Evolutionary conservation across 2,888 invertebrate genomes (phyloP).

Genomic region (Drosophila kuntzei): DNA sequence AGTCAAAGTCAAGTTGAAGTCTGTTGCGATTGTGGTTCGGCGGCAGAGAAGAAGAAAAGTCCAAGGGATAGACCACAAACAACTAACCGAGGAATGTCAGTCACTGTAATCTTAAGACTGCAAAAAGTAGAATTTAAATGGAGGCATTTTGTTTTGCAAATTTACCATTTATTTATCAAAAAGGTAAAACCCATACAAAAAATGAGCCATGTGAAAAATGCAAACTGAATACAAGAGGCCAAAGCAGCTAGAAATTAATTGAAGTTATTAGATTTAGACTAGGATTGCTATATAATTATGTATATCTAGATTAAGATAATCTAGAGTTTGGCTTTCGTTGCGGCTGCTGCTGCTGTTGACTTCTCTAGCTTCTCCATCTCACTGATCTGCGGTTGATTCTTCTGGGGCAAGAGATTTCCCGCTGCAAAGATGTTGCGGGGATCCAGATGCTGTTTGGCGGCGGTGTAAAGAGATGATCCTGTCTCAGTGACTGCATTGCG

Average conservation of each 20-base stretch:
- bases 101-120: neutral
- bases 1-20: constrained; percentile 11
- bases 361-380: constrained; percentile 1
- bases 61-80: constrained; percentile 28
- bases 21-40: constrained; percentile 38
- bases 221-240: constrained; percentile 30
- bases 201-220: constrained; percentile 51
- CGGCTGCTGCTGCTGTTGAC: constrained; percentile 1
- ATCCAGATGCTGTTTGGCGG: constrained; percentile 95
- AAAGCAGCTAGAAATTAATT: constrained; percentile 41
- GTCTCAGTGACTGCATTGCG: constrained; percentile 92
- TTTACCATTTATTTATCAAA: constrained; percentile 72
- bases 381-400: constrained; percentile 15
- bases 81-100: constrained; percentile 1
- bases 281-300: constrained; percentile 33
- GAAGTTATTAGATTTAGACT: constrained; percentile 54
- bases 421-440: constrained; percentile 97
- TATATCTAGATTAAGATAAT: constrained; percentile 11
- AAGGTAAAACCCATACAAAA: constrained; percentile 68
- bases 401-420: constrained; percentile 89
- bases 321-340: constrained; percentile 77
- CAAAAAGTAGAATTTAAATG: neutral
- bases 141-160: constrained; percentile 40
- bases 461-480: constrained; percentile 91
- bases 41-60: constrained; percentile 1